phyloP scores from a whole-genome alignment of 2,888 invertebrate species.

The Erpobdella octoculata region DNA sequence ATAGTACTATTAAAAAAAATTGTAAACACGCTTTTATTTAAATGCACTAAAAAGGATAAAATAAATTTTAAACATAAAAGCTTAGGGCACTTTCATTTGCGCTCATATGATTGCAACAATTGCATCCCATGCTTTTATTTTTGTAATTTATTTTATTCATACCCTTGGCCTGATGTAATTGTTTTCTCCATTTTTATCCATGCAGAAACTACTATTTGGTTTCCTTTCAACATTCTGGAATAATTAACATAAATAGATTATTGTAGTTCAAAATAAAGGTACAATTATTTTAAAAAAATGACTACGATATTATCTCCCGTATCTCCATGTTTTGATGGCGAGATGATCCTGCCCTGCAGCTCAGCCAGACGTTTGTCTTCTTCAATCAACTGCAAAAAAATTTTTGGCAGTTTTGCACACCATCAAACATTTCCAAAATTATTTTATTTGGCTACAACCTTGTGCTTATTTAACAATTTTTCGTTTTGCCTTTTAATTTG shows the following conservation, averaged over 20 bases:
- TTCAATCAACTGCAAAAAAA: conserved; percentile 43
- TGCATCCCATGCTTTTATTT: neutral
- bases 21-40: no score
- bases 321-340: neutral
- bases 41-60: no score
- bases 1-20: no score
- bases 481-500: conserved; percentile 49
- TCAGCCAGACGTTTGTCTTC: conserved; percentile 43
- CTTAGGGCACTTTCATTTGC: neutral
- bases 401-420: neutral
- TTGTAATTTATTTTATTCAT: neutral
- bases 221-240: no score
- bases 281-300: neutral
- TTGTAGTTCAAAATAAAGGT: neutral
- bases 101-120: no score
- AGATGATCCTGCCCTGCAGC: conserved; percentile 34
- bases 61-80: neutral
- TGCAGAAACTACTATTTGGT: no score
- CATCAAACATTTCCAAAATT: neutral
- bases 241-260: neutral
- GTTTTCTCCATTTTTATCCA: no score
- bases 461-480: conserved; percentile 44
- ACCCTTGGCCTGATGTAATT: no score
- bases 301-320: neutral
- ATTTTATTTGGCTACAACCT: no score